phyloP scores from a whole-genome alignment of 2,113 vertebrate species.

The Ctenodactylus gundi region DNA sequence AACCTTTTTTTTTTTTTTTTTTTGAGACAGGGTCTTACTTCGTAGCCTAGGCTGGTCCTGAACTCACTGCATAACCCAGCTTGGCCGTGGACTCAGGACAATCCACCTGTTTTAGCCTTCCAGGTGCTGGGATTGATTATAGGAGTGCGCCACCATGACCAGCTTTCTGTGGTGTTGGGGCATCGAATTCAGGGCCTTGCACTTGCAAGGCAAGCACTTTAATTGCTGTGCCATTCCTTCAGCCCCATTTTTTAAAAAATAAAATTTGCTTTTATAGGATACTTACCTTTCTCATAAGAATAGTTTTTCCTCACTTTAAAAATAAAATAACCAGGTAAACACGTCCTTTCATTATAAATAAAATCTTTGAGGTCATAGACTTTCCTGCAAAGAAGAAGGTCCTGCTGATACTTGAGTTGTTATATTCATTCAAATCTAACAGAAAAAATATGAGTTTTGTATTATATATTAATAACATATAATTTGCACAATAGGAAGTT shows the following conservation, averaged over 20 bases:
- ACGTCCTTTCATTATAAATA: neutral
- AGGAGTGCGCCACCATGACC: too few relatives aligned
- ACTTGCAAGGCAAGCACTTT: too few relatives aligned
- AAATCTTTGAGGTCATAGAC: slow-evolving; percentile 5
- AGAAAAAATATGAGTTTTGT: neutral
- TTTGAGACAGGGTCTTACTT: too few relatives aligned
- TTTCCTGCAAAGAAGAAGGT: slow-evolving; percentile 24
- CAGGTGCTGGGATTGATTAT: too few relatives aligned
- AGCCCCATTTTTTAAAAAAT: too few relatives aligned
- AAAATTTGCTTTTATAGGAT: slow-evolving; percentile 35
- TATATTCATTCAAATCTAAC: neutral
- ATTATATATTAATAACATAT: neutral
- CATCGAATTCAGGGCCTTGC: too few relatives aligned
- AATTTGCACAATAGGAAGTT: slow-evolving; percentile 9
- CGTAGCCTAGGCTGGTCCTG: too few relatives aligned
- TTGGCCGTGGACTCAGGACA: too few relatives aligned
- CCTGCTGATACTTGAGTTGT: neutral
- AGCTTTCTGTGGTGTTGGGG: too few relatives aligned
- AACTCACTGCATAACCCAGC: too few relatives aligned
- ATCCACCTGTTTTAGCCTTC: too few relatives aligned
- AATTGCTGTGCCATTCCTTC: too few relatives aligned
- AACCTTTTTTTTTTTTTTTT: neutral
- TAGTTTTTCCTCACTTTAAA: slow-evolving; percentile 24
- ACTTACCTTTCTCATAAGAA: neutral
- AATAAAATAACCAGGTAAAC: slow-evolving; percentile 44